Conservation (phyloP, 2,797 vertebrate genomes). For the Myripristis murdjan region DNA sequence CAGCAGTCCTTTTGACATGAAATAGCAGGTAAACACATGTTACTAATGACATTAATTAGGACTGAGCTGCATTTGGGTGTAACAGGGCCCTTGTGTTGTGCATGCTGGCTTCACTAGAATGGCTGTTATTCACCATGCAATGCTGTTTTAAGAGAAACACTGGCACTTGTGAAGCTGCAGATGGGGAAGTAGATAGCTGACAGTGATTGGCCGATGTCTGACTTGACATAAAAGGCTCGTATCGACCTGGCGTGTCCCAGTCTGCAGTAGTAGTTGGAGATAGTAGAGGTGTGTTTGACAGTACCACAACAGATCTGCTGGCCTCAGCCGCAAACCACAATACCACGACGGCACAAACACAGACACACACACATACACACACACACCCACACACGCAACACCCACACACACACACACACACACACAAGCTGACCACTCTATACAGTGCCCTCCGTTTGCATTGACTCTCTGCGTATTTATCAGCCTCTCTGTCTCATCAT, state of each 20-base stretch:
- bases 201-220: too few species aligned
- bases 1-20: too few species aligned
- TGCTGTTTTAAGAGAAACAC: too few species aligned
- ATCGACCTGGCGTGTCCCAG: constrained; percentile 17
- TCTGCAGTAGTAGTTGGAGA: constrained; percentile 37
- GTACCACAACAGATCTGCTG: constrained; percentile 55
- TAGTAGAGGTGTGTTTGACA: constrained; percentile 35
- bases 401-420: background rate
- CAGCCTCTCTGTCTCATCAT: constrained; percentile 31
- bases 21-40: too few species aligned
- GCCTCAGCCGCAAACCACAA: constrained; percentile 67
- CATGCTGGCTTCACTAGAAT: too few species aligned
- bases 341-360: constrained; percentile 35
- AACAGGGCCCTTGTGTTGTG: too few species aligned
- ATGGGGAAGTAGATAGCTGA: too few species aligned
- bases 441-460: constrained; percentile 59
- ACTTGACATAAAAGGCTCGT: too few species aligned
- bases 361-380: constrained; percentile 6
- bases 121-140: too few species aligned
- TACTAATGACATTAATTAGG: too few species aligned
- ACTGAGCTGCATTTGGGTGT: too few species aligned
- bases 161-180: too few species aligned
- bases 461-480: constrained; percentile 55
- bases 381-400: constrained; percentile 5
- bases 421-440: constrained; percentile 24